Evolutionary conservation across 2,113 vertebrate species (phyloP).

Genomic region (Odontophorus gujanensis): DNA sequence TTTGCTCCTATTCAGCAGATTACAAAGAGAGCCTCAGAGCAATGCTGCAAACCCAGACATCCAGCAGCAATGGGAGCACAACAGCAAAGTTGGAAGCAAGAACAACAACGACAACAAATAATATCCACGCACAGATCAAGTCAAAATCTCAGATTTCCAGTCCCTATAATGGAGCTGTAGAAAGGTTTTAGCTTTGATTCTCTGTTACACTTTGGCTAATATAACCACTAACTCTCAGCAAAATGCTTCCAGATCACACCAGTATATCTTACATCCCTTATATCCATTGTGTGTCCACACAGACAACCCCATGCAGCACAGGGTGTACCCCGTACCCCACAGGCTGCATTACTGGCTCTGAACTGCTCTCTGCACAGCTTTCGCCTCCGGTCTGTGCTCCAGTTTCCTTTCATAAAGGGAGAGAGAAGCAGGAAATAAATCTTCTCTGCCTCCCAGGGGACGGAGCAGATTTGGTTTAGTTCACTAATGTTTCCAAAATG

Average conservation of each 20-base stretch:
- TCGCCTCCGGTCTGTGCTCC: background rate
- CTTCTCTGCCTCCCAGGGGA: background rate
- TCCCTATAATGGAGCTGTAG: background rate
- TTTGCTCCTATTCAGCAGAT: background rate
- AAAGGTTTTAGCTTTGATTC: conserved; percentile 29
- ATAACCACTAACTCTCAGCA: conserved; percentile 37
- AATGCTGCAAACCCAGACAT: background rate
- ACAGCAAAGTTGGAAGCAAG: background rate
- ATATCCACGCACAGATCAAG: conserved; percentile 11
- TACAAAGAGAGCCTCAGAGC: background rate
- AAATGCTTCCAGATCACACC: conserved; percentile 47
- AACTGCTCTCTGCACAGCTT: background rate
- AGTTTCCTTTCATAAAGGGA: background rate
- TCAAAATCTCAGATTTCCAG: conserved; percentile 26
- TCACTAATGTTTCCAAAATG: background rate
- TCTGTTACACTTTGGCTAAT: conserved; percentile 30
- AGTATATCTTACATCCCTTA: conserved; percentile 7
- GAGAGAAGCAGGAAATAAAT: conserved; percentile 23
- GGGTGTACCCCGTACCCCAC: background rate
- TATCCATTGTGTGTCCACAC: conserved; percentile 33
- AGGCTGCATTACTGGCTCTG: background rate
- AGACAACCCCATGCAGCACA: conserved; percentile 50
- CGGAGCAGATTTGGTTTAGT: background rate
- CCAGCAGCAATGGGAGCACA: background rate
- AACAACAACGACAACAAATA: background rate